Conservation (phyloP, 1,140 invertebrate species). For the Meloidogyne hapla region DNA sequence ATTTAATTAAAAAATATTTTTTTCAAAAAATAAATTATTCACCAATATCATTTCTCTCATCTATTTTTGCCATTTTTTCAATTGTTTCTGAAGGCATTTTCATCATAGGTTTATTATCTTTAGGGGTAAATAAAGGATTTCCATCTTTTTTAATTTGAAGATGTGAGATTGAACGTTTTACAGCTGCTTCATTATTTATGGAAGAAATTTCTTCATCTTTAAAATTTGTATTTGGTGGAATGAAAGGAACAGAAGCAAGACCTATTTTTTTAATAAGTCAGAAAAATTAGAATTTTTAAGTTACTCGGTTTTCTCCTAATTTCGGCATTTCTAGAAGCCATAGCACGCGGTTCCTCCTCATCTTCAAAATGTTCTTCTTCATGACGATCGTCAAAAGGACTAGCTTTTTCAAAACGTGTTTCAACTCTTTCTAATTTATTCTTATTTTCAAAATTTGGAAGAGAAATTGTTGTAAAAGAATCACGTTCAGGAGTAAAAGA, state of each 20-base stretch:
- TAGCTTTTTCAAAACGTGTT: constrained; percentile 16
- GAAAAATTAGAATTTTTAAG: background rate
- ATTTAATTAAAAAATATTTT: background rate
- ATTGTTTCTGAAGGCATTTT: background rate
- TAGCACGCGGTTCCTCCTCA: background rate
- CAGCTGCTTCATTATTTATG: background rate
- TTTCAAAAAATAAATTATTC: background rate
- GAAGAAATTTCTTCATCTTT: background rate
- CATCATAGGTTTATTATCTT: background rate
- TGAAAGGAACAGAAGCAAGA: background rate
- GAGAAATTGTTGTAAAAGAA: background rate
- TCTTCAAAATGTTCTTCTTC: constrained; percentile 11
- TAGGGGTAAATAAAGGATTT: background rate
- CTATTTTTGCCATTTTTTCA: background rate
- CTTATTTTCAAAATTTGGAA: background rate
- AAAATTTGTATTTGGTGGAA: background rate
- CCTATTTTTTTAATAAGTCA: background rate
- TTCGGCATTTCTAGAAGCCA: constrained; percentile 13
- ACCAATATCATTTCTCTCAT: background rate
- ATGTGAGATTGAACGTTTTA: background rate
- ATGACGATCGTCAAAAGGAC: constrained; percentile 19
- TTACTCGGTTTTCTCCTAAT: constrained; percentile 28
- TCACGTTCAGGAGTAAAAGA: background rate
- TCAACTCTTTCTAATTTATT: constrained; percentile 3
- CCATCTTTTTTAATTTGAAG: background rate